Base-by-base conservation (phyloP, 2,888 invertebrate genomes). In the Polyommatus iphigenia region DNA sequence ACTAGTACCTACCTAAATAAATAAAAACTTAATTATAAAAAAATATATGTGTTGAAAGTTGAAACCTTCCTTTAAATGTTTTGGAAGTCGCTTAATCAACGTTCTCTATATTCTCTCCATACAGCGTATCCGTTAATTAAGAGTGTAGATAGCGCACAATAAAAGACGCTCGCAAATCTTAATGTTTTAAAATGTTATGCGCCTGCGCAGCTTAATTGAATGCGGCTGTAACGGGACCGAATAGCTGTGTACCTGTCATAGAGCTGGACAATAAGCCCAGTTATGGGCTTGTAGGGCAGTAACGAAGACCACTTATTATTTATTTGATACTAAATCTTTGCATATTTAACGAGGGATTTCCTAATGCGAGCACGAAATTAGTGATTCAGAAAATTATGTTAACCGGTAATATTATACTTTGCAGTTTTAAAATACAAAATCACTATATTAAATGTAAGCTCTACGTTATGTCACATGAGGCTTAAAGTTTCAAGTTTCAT, bases 141-240 rank as follows among this genome's bases (percentile, higher is more conserved):
- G 24, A 62, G 24, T 24, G 13, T 62, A 62, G 24, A 62, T 62
- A 62, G 24, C 24, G 20, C 20, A 62, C 62, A 62, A 62, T 62
- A 62, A 62, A 62, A 67, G 67, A 24, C 29, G 8, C 67, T 67
- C 82, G 81, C 83, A 81, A 81, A 82, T 85, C 84, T 85, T 85
- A 71, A 50, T 18, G 71, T 77, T 71, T 77, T 54, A 71, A 77
- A 76, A 77, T 32, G 71, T 50, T 24, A 77, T 79, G 77, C 79
- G 78, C 36, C 36, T 24, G 79, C 78, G 75, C 72, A 78, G 79
- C 78, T 79, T 80, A 80, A 81, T 80, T 81, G 80, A 81, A 80
- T 80, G 77, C 78, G 79, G 76, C 77, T 78, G 78, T 80, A 81
- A 81, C 81, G 81, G 81, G 78, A 81, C 72, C 79, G 57, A 79